These are phyloP conservation scores for Panthera tigris DNA, from an alignment of 2,113 vertebrate species.

Conservation along the genomic window DNA sequence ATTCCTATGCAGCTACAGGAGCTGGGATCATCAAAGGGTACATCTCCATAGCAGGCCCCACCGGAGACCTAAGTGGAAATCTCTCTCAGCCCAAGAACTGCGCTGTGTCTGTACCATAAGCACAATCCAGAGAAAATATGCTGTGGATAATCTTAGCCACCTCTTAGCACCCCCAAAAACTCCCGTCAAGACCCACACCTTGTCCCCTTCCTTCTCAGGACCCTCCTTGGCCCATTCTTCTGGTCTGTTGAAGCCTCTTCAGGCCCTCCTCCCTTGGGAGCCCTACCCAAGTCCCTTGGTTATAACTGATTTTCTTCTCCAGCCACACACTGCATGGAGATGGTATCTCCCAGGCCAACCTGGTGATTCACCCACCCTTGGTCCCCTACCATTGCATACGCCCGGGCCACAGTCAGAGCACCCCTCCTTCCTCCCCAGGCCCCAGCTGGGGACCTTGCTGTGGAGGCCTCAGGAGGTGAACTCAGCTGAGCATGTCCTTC, in stretches of 20 bases:
- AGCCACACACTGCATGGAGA: rapidly evolving
- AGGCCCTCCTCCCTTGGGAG: background rate
- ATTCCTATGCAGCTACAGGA: background rate
- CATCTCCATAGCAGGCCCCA: background rate
- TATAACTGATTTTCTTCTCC: background rate
- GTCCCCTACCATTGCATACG: rapidly evolving
- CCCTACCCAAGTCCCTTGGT: rapidly evolving
- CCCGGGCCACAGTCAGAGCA: background rate
- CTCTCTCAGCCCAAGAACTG: background rate
- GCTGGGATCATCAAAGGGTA: background rate
- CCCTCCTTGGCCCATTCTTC: background rate
- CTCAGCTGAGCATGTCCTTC: no score
- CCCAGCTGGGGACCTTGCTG: no score
- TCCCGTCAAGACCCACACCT: background rate
- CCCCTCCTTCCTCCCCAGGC: rapidly evolving
- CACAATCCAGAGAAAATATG: background rate
- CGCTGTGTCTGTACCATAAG: background rate
- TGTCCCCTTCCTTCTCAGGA: background rate
- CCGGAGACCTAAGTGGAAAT: background rate
- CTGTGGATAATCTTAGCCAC: rapidly evolving
- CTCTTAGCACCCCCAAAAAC: background rate
- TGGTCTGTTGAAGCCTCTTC: background rate
- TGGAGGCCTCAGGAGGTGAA: rapidly evolving
- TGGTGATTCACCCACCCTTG: no score
- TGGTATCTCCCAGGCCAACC: rapidly evolving